Evolutionary conservation across 2,797 vertebrate genomes (phyloP), one percentile per base, ranked within the genome.

Genomic region (Sebastiscus tertius): DNA sequence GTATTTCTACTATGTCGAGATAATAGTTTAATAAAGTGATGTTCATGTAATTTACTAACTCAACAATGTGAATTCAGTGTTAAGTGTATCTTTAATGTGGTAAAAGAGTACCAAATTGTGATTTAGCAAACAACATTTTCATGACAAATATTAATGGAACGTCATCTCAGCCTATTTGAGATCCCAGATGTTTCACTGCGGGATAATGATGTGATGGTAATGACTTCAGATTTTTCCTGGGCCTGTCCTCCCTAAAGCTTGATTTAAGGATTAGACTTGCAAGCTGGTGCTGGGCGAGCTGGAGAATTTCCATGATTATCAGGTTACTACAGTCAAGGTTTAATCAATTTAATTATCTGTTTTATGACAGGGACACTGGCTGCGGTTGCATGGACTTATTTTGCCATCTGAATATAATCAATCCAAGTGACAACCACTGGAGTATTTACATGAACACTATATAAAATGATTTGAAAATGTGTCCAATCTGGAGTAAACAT

Each of bases 201-300:
- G 75, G 78, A 85, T 83, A 72, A 85, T 72, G 42, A 84, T 69
- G 70, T 60, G 79, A 77, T 68, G 72, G 73, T 79, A 81, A 82
- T 81, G 72, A 77, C 75, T 81, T 75, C 1, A 68, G 16, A 72
- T 76, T 70, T 83, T 59, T 75, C 62, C 56, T 33, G 29, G 9
- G 60, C 20, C 46, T 75, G 60, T 66, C 55, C 62, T n/a, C 33
- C 58, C 34, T 49, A 55, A 79, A 34, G 24, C 66, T 68, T 68
- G 29, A 82, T 80, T 77, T 58, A 59, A n/a, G 59, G 58, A 70
- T 75, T 65, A 62, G 42, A 67, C 62, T 82, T 34, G 42, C 39
- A 69, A 18, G 27, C 58, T 26, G 49, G 13, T 49, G 10, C 33
- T 20, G 3, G 31, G 42, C 1, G 6, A 69, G 14, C 6, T 10